Conservation (phyloP, 2,888 invertebrate species). For the Stenurella melanura region DNA sequence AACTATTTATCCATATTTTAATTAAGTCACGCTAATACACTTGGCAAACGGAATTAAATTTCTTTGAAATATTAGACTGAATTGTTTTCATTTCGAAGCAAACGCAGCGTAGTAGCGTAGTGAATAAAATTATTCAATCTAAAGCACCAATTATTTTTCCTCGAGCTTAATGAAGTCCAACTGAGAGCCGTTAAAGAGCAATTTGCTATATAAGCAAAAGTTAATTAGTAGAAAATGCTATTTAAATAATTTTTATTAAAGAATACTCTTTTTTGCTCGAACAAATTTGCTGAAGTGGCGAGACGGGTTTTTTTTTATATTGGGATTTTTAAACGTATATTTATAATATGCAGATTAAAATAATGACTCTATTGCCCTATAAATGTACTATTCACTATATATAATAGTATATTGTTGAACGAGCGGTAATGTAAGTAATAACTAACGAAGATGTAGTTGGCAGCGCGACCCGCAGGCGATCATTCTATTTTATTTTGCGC, state of each 20-base stretch:
- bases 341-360: too few relatives aligned
- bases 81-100: conserved; percentile 2
- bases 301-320: background rate
- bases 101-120: background rate
- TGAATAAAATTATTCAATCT: conserved; percentile 16
- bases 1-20: background rate
- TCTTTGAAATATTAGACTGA: background rate
- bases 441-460: too few relatives aligned
- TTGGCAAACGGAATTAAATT: conserved; percentile 11
- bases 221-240: conserved; percentile 53
- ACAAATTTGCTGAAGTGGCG: background rate
- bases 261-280: background rate
- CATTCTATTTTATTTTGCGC: too few relatives aligned
- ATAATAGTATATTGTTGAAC: too few relatives aligned
- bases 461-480: too few relatives aligned
- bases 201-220: conserved; percentile 56
- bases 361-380: too few relatives aligned
- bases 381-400: too few relatives aligned
- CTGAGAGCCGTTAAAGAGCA: conserved; percentile 48
- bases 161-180: conserved; percentile 49
- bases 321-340: too few relatives aligned
- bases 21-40: background rate
- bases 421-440: too few relatives aligned
- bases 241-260: conserved; percentile 49
- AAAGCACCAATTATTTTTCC: conserved; percentile 9